Percentiles rank a stretch among this genome's conserved stretches.
phyloP scores from a whole-genome alignment of 2,113 vertebrate species.

The Barbus barbus region DNA sequence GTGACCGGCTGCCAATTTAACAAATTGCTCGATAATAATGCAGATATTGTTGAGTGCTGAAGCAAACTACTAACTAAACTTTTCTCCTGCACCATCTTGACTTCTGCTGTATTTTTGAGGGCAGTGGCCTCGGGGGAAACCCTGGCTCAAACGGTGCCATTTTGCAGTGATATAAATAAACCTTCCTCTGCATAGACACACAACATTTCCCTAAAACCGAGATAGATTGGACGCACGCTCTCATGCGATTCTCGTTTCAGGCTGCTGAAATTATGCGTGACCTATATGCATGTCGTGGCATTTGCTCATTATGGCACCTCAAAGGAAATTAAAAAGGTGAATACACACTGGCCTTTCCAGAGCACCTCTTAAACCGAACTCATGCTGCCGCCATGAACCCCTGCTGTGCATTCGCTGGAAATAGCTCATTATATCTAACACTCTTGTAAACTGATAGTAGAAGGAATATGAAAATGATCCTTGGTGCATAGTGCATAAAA shows the following conservation, averaged over 20 bases:
- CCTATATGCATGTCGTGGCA: conserved; percentile 24
- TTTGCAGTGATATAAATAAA: conserved; percentile 59
- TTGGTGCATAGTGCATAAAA: not conserved
- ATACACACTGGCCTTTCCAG: conserved; percentile 25
- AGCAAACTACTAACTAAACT: not conserved
- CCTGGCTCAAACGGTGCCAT: conserved; percentile 57
- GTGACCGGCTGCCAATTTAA: not conserved
- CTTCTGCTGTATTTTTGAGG: conserved; percentile 46
- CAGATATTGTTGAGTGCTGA: not conserved
- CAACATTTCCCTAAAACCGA: conserved; percentile 44
- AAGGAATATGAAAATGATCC: conserved; percentile 30
- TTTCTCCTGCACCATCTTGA: conserved; percentile 53
- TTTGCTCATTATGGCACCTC: conserved; percentile 27
- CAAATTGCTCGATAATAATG: not conserved
- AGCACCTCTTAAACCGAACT: conserved; percentile 18
- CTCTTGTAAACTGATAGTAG: conserved; percentile 23
- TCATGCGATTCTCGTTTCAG: conserved; percentile 23
- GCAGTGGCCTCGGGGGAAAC: conserved; percentile 48
- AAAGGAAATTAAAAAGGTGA: conserved; percentile 33
- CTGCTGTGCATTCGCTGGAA: not conserved
- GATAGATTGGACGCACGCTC: conserved; percentile 29
- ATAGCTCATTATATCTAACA: conserved; percentile 1
- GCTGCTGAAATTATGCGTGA: conserved; percentile 26
- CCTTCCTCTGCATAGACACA: conserved; percentile 54
- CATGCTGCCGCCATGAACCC: not conserved